phyloP scores from a whole-genome alignment of 1,140 invertebrate species.

The Drosophila guanche region DNA sequence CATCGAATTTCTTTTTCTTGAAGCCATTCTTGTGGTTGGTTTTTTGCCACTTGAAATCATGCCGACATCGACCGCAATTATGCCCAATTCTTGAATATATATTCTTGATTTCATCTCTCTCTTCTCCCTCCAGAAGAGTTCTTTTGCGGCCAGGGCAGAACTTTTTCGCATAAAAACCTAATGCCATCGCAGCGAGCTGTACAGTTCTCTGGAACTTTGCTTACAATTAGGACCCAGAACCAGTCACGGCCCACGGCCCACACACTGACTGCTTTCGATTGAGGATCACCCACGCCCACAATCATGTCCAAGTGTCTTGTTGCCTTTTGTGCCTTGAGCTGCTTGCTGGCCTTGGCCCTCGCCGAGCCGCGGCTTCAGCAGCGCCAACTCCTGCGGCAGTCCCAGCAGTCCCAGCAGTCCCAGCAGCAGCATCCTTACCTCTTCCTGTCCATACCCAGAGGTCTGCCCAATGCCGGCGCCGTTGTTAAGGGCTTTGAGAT shows the following conservation, averaged over 20 bases:
- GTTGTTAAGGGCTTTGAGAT: constrained; percentile 69
- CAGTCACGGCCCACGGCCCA: too few species aligned
- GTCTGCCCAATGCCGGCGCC: constrained; percentile 63
- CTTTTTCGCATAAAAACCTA: constrained; percentile 80
- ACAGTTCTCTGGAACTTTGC: constrained; percentile 76
- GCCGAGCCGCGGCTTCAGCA: constrained; percentile 58
- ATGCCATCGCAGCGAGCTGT: constrained; percentile 51
- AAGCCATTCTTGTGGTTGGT: constrained; percentile 7
- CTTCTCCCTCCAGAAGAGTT: constrained; percentile 11
- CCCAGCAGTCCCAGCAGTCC: constrained; percentile 17
- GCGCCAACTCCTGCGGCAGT: constrained; percentile 3
- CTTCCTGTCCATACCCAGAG: constrained; percentile 64
- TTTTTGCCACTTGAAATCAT: constrained; percentile 70
- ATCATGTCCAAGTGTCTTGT: constrained; percentile 56
- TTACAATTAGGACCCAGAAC: constrained; percentile 68
- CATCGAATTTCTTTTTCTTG: constrained; percentile 3
- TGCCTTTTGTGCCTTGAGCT: constrained; percentile 49
- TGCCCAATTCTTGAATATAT: constrained; percentile 53
- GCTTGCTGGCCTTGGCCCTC: constrained; percentile 46
- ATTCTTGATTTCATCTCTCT: constrained; percentile 26
- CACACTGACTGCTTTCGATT: too few species aligned
- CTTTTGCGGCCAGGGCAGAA: constrained; percentile 30
- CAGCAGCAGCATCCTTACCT: constrained; percentile 62
- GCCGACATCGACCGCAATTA: constrained; percentile 73
- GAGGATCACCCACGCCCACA: constrained; percentile 8